phyloP scores from a whole-genome alignment of 2,113 vertebrate genomes.

The Xenopus tropicalis region UCB_Xtro_10.0 CM004444.2:59957001-59957500 shows the following conservation, averaged over 20 bases:
- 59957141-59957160: too few relatives aligned
- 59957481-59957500: conserved; percentile 32
- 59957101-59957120: too few relatives aligned
- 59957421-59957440: conserved; percentile 2
- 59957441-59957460: conserved; percentile 16
- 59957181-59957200: neutral
- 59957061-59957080: too few relatives aligned
- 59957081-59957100: too few relatives aligned
- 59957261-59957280: neutral
- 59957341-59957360: neutral
- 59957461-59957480: conserved; percentile 32
- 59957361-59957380: conserved; percentile 7
- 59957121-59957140: too few relatives aligned
- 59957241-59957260: neutral
- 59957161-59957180: too few relatives aligned
- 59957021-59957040: too few relatives aligned
- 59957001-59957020: too few relatives aligned
- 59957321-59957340: neutral
- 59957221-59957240: neutral
- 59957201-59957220: neutral
- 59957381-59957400: conserved; percentile 19
- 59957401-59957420: neutral
- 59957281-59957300: neutral
- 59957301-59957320: neutral
- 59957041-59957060: too few relatives aligned